A percentile compares a stretch with the other conserved stretches of the same genome.
Evolutionary conservation across 2,888 invertebrate species (phyloP).

Genomic region (Agrilus biguttatus): DNA sequence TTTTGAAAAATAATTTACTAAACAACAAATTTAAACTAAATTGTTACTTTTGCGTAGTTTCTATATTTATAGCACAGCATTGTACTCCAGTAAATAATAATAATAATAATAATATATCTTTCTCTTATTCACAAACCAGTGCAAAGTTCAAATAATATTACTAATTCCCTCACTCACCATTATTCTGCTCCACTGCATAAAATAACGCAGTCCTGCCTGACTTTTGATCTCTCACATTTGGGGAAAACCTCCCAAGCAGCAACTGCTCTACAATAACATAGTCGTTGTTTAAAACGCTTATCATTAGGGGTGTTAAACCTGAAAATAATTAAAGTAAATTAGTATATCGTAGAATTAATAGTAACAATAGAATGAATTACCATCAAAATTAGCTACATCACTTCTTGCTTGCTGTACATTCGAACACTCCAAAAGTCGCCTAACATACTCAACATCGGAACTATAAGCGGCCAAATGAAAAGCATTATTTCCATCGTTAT

Average conservation of each 20-base stretch:
- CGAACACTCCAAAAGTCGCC: neutral
- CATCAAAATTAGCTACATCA: constrained; percentile 4
- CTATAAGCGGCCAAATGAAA: constrained; percentile 34
- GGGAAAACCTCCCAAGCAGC: constrained; percentile 20
- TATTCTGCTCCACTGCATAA: constrained; percentile 29
- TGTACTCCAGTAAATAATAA: no score
- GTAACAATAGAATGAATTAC: neutral
- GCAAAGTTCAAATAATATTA: no score
- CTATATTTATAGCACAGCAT: no score
- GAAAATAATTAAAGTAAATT: constrained; percentile 3
- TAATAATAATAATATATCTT: no score
- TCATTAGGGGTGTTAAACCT: constrained; percentile 38
- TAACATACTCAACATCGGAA: constrained; percentile 8
- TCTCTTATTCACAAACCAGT: no score
- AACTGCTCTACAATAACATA: constrained; percentile 25
- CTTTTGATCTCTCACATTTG: constrained; percentile 30
- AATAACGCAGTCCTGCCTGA: constrained; percentile 37
- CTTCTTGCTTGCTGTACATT: no score
- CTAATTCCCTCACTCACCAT: constrained; percentile 19
- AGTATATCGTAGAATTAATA: neutral
- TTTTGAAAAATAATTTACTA: neutral
- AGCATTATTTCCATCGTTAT: constrained; percentile 29
- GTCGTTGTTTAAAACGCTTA: constrained; percentile 25
- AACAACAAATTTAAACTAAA: neutral
- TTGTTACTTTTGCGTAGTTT: constrained; percentile 21